These are phyloP conservation scores for Drosophila kambysellisi DNA, from an alignment of 2,888 invertebrate genomes.

Conservation along the genomic window DNA sequence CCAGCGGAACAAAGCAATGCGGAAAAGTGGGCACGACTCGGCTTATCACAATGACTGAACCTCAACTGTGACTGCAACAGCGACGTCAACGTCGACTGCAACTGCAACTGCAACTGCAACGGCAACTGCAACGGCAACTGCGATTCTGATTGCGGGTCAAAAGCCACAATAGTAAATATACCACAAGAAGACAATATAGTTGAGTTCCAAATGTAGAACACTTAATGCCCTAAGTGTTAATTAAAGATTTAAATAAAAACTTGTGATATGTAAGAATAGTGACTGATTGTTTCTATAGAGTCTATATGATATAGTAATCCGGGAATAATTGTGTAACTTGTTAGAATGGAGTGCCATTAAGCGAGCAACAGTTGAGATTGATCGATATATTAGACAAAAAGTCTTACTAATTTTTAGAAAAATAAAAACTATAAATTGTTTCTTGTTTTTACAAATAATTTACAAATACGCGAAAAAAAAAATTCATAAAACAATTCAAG, in stretches of 20 bases:
- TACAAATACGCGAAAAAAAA: background rate
- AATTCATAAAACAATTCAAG: background rate
- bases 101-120: conserved; percentile 6
- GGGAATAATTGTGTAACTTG: background rate
- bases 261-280: background rate
- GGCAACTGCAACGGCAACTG: conserved; percentile 2
- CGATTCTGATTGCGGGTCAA: conserved; percentile 3
- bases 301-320: background rate
- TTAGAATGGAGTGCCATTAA: background rate
- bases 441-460: background rate
- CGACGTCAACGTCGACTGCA: background rate
- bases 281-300: background rate
- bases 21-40: conserved; percentile 58
- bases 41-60: conserved; percentile 30
- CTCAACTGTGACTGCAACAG: conserved; percentile 7
- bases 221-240: background rate
- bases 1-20: conserved; percentile 43
- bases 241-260: background rate
- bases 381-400: background rate
- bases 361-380: background rate
- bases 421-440: background rate
- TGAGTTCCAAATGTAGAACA: background rate
- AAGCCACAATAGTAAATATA: background rate
- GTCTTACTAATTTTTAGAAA: background rate
- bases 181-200: background rate